phyloP scores from a whole-genome alignment of 2,888 invertebrate species.

The Liposcelis brunnea region DNA sequence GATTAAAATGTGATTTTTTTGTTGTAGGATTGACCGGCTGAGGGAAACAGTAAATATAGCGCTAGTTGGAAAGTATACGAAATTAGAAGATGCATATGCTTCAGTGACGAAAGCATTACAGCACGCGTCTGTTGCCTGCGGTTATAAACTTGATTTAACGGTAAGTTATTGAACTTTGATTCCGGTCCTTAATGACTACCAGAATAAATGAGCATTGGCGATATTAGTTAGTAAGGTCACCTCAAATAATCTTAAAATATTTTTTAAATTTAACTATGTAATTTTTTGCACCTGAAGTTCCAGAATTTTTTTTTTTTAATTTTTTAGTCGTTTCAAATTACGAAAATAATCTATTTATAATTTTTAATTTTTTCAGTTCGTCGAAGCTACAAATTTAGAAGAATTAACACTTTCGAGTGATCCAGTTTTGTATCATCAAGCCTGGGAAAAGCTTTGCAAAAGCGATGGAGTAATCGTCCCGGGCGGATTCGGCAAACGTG shows the following conservation, averaged over 20 bases:
- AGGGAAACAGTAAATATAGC: constrained; percentile 76
- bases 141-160: constrained; percentile 64
- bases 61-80: constrained; percentile 93
- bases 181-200: no score
- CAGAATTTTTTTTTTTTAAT: no score
- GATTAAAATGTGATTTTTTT: constrained; percentile 7
- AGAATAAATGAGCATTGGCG: no score
- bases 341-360: neutral
- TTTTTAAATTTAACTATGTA: no score
- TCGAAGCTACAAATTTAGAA: constrained; percentile 83
- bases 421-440: constrained; percentile 76
- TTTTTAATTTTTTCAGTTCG: constrained; percentile 37
- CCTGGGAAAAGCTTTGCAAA: constrained; percentile 81
- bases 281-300: no score
- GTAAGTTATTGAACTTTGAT: constrained; percentile 24
- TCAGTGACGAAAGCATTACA: constrained; percentile 90
- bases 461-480: constrained; percentile 88
- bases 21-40: constrained; percentile 52
- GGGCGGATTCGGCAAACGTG: constrained; percentile 92
- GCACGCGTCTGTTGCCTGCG: constrained; percentile 76
- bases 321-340: no score
- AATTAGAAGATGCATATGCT: constrained; percentile 88
- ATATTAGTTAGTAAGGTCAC: no score
- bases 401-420: constrained; percentile 47
- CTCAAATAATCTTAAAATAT: no score